A percentile compares a stretch with the other conserved stretches of the same genome.
These are phyloP conservation scores for Lamellibrachia columna DNA, from an alignment of 2,888 invertebrate species.

Conservation along the genomic window DNA sequence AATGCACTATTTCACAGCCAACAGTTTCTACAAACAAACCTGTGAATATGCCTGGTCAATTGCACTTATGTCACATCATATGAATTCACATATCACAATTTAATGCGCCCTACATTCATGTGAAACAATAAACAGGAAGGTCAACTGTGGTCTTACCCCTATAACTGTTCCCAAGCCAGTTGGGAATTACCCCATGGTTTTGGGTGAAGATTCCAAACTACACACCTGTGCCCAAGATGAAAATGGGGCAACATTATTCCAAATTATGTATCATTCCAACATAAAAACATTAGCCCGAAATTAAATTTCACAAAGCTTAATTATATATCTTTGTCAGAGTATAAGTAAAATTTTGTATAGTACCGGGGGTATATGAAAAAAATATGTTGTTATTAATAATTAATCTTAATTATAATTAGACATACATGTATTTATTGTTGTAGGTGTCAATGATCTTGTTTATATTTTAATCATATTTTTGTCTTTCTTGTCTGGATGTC, in stretches of 20 bases:
- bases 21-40: too few relatives aligned
- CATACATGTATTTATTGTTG: background rate
- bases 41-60: too few relatives aligned
- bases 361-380: background rate
- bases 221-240: background rate
- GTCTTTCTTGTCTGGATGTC: background rate
- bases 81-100: too few relatives aligned
- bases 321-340: background rate
- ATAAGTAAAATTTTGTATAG: background rate
- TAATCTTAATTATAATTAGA: background rate
- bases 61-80: too few relatives aligned
- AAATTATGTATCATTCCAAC: background rate
- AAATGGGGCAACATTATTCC: background rate
- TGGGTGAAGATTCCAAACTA: background rate
- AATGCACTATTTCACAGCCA: too few relatives aligned
- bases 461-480: background rate
- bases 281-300: background rate
- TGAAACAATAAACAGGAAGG: too few relatives aligned
- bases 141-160: too few relatives aligned
- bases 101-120: too few relatives aligned
- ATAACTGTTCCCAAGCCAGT: background rate
- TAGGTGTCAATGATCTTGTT: background rate
- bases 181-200: background rate
- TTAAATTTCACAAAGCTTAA: background rate
- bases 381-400: background rate